Evolutionary conservation across 2,113 vertebrate species (phyloP).

Genomic region (Gavia stellata): DNA sequence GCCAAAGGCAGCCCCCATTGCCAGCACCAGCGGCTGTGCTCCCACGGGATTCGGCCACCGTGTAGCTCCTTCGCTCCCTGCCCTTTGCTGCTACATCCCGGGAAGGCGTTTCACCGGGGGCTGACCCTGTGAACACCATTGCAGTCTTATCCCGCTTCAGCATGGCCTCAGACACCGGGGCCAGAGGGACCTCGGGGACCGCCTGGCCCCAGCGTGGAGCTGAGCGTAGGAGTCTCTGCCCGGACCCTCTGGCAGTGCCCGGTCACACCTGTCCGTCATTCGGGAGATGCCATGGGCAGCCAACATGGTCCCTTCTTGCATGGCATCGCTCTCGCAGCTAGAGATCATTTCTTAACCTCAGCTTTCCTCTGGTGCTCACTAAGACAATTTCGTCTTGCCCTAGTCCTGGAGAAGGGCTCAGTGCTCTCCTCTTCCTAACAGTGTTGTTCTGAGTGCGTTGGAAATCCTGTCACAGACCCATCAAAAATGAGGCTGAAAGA

Average conservation of each 20-base stretch:
- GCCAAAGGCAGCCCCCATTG: neutral
- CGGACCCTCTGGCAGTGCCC: fast-evolving
- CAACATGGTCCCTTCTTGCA: neutral
- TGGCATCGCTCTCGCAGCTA: fast-evolving
- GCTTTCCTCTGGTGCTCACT: neutral
- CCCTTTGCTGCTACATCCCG: neutral
- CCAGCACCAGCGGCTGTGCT: fast-evolving
- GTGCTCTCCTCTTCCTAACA: neutral
- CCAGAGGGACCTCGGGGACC: neutral
- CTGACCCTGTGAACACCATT: neutral
- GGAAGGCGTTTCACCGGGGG: neutral
- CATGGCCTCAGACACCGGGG: fast-evolving
- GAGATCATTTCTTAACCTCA: neutral
- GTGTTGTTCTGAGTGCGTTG: fast-evolving
- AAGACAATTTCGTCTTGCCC: neutral
- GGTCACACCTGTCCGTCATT: neutral
- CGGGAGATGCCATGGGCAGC: neutral
- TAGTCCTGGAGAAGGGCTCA: neutral
- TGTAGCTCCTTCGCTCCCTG: neutral
- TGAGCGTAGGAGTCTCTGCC: neutral
- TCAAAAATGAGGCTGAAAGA: neutral
- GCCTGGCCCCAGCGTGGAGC: no score
- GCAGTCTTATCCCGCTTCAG: neutral
- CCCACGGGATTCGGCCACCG: neutral
- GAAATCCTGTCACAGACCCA: neutral